These are phyloP conservation scores for Eurytoma adleriae DNA, from an alignment of 2,888 invertebrate genomes.

Conservation along the genomic window DNA sequence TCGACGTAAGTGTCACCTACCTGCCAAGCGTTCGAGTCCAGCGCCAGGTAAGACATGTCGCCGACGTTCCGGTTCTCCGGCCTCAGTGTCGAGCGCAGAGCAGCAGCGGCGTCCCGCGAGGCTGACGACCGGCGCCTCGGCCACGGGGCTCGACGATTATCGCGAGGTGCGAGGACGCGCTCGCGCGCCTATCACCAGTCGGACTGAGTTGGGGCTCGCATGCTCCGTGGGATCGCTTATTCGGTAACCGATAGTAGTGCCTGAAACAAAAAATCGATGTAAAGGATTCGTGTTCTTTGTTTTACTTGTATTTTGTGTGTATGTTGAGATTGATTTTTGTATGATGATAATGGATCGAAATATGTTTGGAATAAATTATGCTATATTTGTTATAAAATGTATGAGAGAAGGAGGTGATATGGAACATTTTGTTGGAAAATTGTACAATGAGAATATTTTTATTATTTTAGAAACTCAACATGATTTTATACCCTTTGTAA, in stretches of 20 bases:
- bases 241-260: background rate
- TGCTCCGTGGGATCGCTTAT: slow-evolving; percentile 37
- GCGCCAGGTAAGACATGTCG: slow-evolving; percentile 75
- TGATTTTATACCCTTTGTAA: no score
- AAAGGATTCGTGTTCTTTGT: no score
- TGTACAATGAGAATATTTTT: no score
- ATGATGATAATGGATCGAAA: no score
- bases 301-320: no score
- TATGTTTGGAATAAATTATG: no score
- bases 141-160: slow-evolving; percentile 51
- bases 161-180: background rate
- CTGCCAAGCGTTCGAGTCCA: slow-evolving; percentile 78
- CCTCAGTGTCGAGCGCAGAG: slow-evolving; percentile 56
- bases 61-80: slow-evolving; percentile 66
- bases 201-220: slow-evolving; percentile 54
- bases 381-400: no score
- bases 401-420: no score
- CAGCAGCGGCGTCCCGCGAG: slow-evolving; percentile 47
- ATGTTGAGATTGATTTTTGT: no score
- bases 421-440: no score
- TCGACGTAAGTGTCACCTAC: slow-evolving; percentile 64
- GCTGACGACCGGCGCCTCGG: slow-evolving; percentile 14
- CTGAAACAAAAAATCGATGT: background rate
- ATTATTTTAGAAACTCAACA: no score
- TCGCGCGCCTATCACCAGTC: slow-evolving; percentile 27